Base-by-base conservation (phyloP, 1,140 invertebrate genomes). In the Holotrichia oblita region DNA sequence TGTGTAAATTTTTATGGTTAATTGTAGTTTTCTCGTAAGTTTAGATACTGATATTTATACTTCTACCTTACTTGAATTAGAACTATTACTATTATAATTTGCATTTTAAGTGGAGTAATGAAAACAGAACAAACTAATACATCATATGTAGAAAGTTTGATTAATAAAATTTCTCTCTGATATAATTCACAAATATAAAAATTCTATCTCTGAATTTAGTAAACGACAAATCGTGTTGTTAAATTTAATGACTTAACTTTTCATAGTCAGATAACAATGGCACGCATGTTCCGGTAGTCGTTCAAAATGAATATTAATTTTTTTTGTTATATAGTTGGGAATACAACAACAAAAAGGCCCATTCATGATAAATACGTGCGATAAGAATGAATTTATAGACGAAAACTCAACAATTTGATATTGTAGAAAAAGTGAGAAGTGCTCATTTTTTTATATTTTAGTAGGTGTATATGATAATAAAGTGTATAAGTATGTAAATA, bases 271-370 rank as follows among this genome's bases (percentile, higher is more conserved):
- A 69, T 34, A 69, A 34, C 22, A 69, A 48, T 69, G 12, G 61
- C 22, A 17, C 48, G 48, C 17, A 69, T 27, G 61, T 69, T 69
- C 61, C 61, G 61, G 61, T 69, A 14, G 22, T 34, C 27, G 61
- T 69, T 27, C 22, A 22, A 27, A 69, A 69, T 69, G 8, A 69
- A 69, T 69, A 69, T 69, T 69, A 69, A 69, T 69, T 69, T 69
- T n/a, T 69, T 69, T 69, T 69, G 61, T 64, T 69, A 69, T 69
- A 69, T 69, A 69, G 61, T 69, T 34, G 61, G 22, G 61, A 69
- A 69, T 69, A 69, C 61, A 69, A 69, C 61, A 69, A 69, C n/a
- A 48, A 48, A 48, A 48, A 48, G 44, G 44, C 24, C 22, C 61
- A 27, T 69, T 69, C 61, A 22, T 7, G 61, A 69, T 69, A 69